These are phyloP conservation scores for Salvator merianae DNA, from an alignment of 2,113 vertebrate species.

Conservation along the genomic window DNA sequence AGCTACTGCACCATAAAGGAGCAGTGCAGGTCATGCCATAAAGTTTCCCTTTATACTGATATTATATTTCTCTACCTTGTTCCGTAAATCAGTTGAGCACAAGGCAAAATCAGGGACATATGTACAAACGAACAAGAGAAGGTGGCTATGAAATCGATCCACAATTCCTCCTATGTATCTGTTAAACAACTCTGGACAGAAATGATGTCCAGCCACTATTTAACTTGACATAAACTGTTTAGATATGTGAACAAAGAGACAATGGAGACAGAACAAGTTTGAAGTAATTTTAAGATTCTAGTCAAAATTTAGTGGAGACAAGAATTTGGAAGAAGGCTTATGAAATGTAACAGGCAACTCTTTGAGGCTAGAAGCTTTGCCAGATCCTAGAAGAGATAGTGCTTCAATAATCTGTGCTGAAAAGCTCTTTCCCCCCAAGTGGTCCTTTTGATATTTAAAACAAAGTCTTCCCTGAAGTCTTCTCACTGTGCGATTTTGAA, in stretches of 20 bases:
- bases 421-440: not conserved
- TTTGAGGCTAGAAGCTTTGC: not conserved
- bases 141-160: not conserved
- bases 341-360: not conserved
- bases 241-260: not conserved
- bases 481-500: constrained; percentile 10
- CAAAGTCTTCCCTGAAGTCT: not conserved
- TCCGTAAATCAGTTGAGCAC: not conserved
- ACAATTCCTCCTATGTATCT: not conserved
- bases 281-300: not conserved
- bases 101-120: not conserved
- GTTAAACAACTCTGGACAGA: not conserved
- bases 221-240: not conserved
- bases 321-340: not conserved
- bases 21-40: too few relatives aligned
- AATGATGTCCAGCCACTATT: too few relatives aligned
- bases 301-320: not conserved
- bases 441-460: not conserved
- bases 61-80: too few relatives aligned
- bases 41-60: too few relatives aligned
- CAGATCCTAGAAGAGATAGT: not conserved
- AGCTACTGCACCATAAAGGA: too few relatives aligned
- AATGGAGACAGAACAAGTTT: not conserved
- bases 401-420: not conserved
- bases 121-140: not conserved